phyloP scores from a whole-genome alignment of 2,888 invertebrate species.

The Xestia ashworthii region DNA sequence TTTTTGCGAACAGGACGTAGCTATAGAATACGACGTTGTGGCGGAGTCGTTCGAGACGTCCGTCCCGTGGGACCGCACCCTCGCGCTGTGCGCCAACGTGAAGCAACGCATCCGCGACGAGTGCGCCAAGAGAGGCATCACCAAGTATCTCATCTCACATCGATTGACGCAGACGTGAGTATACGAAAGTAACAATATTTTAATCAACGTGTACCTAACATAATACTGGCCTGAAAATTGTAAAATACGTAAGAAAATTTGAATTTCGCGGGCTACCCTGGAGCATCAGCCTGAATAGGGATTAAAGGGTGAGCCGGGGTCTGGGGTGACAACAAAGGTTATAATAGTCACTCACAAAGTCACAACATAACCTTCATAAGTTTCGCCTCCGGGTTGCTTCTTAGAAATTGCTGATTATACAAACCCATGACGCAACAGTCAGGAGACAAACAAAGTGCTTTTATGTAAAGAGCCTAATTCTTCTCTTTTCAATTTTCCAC shows the following conservation, averaged over 20 bases:
- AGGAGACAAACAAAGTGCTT: too few species aligned
- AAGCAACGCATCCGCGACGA: slow-evolving; percentile 94
- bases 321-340: too few species aligned
- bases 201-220: too few species aligned
- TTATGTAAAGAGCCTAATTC: background rate
- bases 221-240: too few species aligned
- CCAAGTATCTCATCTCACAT: slow-evolving; percentile 93
- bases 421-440: background rate
- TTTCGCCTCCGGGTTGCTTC: background rate
- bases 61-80: slow-evolving; percentile 98
- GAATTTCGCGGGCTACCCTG: too few species aligned
- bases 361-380: background rate
- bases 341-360: background rate
- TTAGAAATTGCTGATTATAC: background rate
- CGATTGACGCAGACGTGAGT: slow-evolving; percentile 96
- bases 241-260: too few species aligned
- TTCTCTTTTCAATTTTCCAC: background rate
- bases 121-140: slow-evolving; percentile 91
- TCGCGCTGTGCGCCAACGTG: slow-evolving; percentile 96
- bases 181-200: background rate
- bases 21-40: slow-evolving; percentile 95
- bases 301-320: too few species aligned
- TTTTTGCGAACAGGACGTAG: slow-evolving; percentile 93
- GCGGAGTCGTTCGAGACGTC: slow-evolving; percentile 99
- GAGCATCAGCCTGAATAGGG: background rate